A percentile compares a stretch with the other conserved stretches of the same genome.
phyloP scores from a whole-genome alignment of 2,797 vertebrate species.

The Scleropages formosus region DNA sequence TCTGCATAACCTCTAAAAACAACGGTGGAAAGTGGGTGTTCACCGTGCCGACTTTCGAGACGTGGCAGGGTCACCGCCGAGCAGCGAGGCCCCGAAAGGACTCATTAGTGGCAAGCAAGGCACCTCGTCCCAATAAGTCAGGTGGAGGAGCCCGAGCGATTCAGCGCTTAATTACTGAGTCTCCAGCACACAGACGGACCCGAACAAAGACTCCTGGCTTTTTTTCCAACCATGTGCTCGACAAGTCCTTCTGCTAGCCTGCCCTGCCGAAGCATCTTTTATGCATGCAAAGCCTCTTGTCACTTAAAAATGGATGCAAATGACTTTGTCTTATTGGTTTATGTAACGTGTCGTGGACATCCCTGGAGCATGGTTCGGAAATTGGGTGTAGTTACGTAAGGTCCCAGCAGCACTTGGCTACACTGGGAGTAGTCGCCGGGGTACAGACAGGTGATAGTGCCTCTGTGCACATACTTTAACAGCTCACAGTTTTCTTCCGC shows the following conservation, averaged over 20 bases:
- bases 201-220: too few relatives aligned
- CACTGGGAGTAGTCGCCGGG: background rate
- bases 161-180: background rate
- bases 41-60: too few relatives aligned
- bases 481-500: too few relatives aligned
- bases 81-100: too few relatives aligned
- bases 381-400: background rate
- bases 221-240: background rate
- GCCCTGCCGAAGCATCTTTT: background rate
- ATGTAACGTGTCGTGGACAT: background rate
- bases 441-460: background rate
- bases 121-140: background rate
- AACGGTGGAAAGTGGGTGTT: too few relatives aligned
- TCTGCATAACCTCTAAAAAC: too few relatives aligned
- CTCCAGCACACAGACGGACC: background rate
- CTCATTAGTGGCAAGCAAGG: background rate
- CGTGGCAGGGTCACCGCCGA: too few relatives aligned
- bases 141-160: background rate
- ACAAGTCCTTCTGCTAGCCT: background rate
- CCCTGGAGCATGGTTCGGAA: constrained; percentile 3
- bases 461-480: too few relatives aligned
- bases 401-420: background rate
- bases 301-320: constrained; percentile 5
- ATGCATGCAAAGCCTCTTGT: background rate
- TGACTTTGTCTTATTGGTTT: background rate